Evolutionary conservation across 2,113 vertebrate genomes (phyloP).

Genomic region (Pangasianodon hypophthalmus): DNA sequence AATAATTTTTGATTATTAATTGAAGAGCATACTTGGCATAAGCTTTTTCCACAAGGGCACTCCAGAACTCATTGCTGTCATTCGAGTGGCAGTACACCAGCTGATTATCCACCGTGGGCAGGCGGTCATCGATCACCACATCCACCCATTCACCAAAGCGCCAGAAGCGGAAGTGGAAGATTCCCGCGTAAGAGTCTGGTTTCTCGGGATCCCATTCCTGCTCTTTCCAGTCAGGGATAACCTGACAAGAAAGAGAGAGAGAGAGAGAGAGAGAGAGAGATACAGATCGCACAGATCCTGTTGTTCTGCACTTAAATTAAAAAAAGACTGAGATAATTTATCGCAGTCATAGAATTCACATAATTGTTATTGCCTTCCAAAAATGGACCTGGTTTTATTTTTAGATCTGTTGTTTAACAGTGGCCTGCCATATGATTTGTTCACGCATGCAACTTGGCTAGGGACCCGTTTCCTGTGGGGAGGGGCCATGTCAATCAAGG

Average conservation of each 20-base stretch:
- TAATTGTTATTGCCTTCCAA: neutral
- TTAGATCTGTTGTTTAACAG: slow-evolving; percentile 23
- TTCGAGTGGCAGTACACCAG: slow-evolving; percentile 97
- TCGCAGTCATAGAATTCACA: neutral
- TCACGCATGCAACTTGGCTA: neutral
- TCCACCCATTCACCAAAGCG: slow-evolving; percentile 93
- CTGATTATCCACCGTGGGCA: slow-evolving; percentile 86
- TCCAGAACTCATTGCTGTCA: slow-evolving; percentile 92
- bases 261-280: neutral
- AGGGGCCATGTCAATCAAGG: slow-evolving; percentile 28
- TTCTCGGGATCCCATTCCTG: slow-evolving; percentile 89
- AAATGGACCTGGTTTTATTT: neutral
- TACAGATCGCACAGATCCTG: neutral
- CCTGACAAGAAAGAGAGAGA: slow-evolving; percentile 66
- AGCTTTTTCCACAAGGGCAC: slow-evolving; percentile 94
- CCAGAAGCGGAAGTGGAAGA: slow-evolving; percentile 98
- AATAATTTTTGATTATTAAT: too few relatives aligned
- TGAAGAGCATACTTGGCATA: slow-evolving; percentile 85
- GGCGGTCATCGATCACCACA: slow-evolving; percentile 90
- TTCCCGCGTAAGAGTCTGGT: slow-evolving; percentile 79
- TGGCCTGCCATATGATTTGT: slow-evolving; percentile 22
- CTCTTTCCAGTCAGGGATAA: slow-evolving; percentile 94
- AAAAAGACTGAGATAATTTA: neutral
- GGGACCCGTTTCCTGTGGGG: slow-evolving; percentile 22
- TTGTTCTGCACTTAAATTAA: neutral